Evolutionary conservation across 2,888 invertebrate species (phyloP), one percentile per base, ranked within the genome.

Genomic region (Eucriotettix oculatus): DNA sequence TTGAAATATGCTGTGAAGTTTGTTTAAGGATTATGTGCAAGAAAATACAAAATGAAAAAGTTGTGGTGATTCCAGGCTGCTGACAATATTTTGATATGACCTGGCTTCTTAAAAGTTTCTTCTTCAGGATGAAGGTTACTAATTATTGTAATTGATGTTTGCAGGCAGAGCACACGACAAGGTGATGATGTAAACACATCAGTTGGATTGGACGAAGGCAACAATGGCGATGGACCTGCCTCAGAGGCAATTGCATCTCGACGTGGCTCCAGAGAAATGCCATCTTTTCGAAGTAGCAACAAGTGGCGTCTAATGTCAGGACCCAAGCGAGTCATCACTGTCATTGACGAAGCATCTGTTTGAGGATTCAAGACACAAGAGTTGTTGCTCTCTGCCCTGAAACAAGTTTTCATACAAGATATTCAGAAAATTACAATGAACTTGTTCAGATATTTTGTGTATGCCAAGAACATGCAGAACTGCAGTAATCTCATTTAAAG

Each of bases 311-410:
- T 73, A 64, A 67, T 72, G 64, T 67, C 74, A 63, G 68, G 69
- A 67, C 75, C 79, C 58, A 80, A 78, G 71, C 78, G 86, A 72
- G 79, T 84, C 69, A 87, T 87, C 67, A 86, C 86, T 67, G 86
- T 87, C 72, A 87, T 87, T 72, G 86, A 87, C 71, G 87, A 87
- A 71, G 85, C 85, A 64, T 76, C 76, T 64, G 71, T 76, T 65
- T 76, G 58, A 62, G 29, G 53, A 42, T 16, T 53, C 14, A 48
- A 16, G 48, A 48, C 48, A 48, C 29, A 29, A 5, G 29, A 29
- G 29, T 29, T 29, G 29, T 29, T 29, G 29, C 29, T 29, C 29
- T 29, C 29, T 29, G 29, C 29, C 29, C 29, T 29, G 29, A 29
- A 29, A 29, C 7, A 29, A 29, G 2, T 29, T 29, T 29, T 29